phyloP scores from a whole-genome alignment of 2,888 invertebrate species.

The Trissonchulus latispiculum region DNA sequence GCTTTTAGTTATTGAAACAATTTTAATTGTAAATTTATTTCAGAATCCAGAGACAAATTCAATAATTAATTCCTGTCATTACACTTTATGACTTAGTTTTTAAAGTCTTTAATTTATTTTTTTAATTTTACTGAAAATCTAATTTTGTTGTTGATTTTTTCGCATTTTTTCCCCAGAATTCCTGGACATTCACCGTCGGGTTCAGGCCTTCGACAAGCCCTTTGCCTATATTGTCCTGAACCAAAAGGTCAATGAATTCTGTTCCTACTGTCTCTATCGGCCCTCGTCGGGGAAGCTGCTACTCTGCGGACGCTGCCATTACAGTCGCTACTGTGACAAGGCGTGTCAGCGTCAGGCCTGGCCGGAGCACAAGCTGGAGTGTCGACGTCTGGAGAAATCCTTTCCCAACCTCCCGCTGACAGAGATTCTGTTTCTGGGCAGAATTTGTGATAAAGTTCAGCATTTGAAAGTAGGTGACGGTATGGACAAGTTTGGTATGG shows the following conservation, averaged over 20 bases:
- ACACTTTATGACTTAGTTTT: too few relatives aligned
- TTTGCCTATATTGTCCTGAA: conserved; percentile 38
- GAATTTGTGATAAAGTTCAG: conserved; percentile 31
- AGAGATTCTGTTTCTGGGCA: conserved; percentile 39
- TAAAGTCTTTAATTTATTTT: too few relatives aligned
- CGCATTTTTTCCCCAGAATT: too few relatives aligned
- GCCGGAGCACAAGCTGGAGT: conserved; percentile 34
- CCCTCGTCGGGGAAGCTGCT: conserved; percentile 31
- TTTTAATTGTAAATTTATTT: too few relatives aligned
- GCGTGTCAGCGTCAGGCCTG: conserved; percentile 33
- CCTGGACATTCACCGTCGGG: conserved; percentile 13
- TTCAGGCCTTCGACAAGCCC: conserved; percentile 32
- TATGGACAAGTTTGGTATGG: too few relatives aligned
- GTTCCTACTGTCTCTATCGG: conserved; percentile 36
- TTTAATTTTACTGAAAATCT: too few relatives aligned
- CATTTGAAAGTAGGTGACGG: neutral
- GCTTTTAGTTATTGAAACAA: too few relatives aligned
- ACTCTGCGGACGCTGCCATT: conserved; percentile 31
- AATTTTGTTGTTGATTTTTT: too few relatives aligned
- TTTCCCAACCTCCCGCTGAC: conserved; percentile 41
- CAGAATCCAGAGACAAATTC: too few relatives aligned
- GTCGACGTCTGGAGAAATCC: conserved; percentile 32
- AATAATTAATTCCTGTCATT: too few relatives aligned
- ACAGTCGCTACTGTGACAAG: conserved; percentile 35
- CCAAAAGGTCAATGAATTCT: conserved; percentile 31